Conservation (phyloP, 2,888 invertebrate species). For the Oxyteleia sp. region DNA sequence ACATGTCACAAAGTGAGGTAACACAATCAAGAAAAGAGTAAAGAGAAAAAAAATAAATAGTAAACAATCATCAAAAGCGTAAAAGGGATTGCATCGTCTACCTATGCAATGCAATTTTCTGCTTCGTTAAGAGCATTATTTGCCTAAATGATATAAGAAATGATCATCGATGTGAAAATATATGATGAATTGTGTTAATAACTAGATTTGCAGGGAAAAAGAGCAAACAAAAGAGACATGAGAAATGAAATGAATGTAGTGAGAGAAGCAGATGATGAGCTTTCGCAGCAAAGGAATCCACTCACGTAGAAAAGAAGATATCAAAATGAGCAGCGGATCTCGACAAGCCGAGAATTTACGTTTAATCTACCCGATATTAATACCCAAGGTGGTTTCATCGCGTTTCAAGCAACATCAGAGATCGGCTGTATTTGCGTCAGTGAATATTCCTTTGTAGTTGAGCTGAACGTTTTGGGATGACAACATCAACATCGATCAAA, state of each 20-base stretch:
- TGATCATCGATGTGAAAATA: conserved; percentile 19
- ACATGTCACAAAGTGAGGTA: too few relatives aligned
- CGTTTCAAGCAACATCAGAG: conserved; percentile 51
- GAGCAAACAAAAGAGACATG: conserved; percentile 25
- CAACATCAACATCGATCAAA: too few relatives aligned
- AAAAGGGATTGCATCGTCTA: too few relatives aligned
- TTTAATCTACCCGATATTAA: conserved; percentile 68
- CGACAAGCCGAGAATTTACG: conserved; percentile 61
- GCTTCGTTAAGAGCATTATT: conserved; percentile 36
- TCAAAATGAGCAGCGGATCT: conserved; percentile 67
- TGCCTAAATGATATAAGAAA: conserved; percentile 18
- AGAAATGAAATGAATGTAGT: conserved; percentile 43
- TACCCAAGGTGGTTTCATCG: conserved; percentile 69
- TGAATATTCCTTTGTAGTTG: conserved; percentile 23
- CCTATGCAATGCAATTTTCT: conserved; percentile 29
- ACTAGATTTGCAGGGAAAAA: conserved; percentile 40
- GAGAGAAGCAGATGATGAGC: conserved; percentile 44
- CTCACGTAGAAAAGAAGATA: conserved; percentile 63
- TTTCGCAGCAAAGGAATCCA: conserved; percentile 34
- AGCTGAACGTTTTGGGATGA: neutral
- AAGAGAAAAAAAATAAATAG: too few relatives aligned
- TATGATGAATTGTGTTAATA: conserved; percentile 49
- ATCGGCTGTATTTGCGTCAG: conserved; percentile 32
- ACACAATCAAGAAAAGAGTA: too few relatives aligned
- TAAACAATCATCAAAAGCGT: too few relatives aligned